Evolutionary conservation across 2,888 invertebrate species (phyloP).

Genomic region (Ligdia adustata): DNA sequence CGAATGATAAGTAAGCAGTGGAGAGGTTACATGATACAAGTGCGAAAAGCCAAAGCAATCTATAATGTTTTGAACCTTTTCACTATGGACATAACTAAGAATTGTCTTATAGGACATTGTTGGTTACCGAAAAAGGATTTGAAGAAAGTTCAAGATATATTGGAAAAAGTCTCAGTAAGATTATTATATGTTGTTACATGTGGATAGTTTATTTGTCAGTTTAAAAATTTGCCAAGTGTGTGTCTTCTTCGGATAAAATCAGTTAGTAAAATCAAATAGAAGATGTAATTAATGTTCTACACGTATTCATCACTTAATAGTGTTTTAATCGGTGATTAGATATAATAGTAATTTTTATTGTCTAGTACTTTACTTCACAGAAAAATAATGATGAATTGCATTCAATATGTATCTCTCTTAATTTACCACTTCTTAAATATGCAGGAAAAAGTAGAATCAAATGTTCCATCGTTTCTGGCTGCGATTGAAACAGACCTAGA

Average conservation of each 20-base stretch:
- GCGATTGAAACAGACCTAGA: constrained; percentile 87
- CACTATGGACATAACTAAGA: constrained; percentile 91
- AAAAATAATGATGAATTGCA: no score
- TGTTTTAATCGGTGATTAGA: no score
- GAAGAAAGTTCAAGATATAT: constrained; percentile 79
- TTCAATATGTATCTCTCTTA: no score
- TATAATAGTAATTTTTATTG: no score
- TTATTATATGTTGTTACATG: not conserved
- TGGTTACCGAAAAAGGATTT: constrained; percentile 90
- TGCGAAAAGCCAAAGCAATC: constrained; percentile 94
- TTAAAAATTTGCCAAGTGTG: no score
- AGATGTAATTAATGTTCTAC: no score
- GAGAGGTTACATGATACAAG: constrained; percentile 91
- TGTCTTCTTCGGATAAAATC: no score
- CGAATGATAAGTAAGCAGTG: constrained; percentile 91
- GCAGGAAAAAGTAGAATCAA: constrained; percentile 83
- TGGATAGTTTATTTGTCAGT: no score
- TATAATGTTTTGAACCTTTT: constrained; percentile 93
- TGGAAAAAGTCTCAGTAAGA: constrained; percentile 53
- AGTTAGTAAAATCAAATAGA: no score
- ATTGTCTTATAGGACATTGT: constrained; percentile 91
- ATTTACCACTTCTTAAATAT: constrained; percentile 10
- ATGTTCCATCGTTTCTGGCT: constrained; percentile 94
- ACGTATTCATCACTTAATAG: no score
- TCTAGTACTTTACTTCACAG: no score